A percentile compares a stretch with the other conserved stretches of the same genome.
Conservation (phyloP, 2,888 invertebrate genomes). For the Serrognathus titanus region DNA sequence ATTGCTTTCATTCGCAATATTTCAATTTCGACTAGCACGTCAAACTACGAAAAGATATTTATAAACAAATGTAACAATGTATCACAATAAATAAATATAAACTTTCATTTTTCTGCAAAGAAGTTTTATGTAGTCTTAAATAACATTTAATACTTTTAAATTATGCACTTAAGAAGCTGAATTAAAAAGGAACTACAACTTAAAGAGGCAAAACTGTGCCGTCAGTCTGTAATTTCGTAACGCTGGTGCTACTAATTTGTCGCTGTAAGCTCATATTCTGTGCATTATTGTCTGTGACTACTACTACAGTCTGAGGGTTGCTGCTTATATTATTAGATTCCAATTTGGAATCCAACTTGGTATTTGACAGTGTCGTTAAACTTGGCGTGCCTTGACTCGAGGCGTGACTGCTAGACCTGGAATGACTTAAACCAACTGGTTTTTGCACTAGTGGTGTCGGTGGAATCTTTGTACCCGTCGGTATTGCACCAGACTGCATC, state of each 20-base stretch:
- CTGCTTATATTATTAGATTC: conserved; percentile 3
- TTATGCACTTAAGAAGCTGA: no score
- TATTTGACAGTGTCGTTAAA: neutral
- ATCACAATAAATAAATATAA: no score
- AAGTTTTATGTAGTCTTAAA: no score
- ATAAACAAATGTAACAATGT: no score
- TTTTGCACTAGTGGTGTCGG: conserved; percentile 69
- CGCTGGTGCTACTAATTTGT: conserved; percentile 9
- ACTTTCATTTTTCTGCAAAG: no score
- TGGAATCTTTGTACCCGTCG: conserved; percentile 61
- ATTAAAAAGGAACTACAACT: neutral
- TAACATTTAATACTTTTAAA: no score
- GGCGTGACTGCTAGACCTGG: conserved; percentile 62
- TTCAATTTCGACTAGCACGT: no score
- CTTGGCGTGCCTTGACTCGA: conserved; percentile 22
- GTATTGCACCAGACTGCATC: conserved; percentile 57
- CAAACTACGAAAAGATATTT: no score
- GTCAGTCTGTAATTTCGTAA: conserved; percentile 15
- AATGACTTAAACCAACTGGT: conserved; percentile 61
- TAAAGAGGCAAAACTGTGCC: conserved; percentile 17
- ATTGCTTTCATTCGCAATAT: no score
- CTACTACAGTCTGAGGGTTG: conserved; percentile 2
- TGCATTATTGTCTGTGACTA: neutral
- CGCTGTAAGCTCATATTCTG: conserved; percentile 9
- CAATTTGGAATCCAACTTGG: conserved; percentile 8